These are phyloP conservation scores for Hipposideros larvatus DNA, from an alignment of 2,797 vertebrate species.

Conservation along the genomic window DNA sequence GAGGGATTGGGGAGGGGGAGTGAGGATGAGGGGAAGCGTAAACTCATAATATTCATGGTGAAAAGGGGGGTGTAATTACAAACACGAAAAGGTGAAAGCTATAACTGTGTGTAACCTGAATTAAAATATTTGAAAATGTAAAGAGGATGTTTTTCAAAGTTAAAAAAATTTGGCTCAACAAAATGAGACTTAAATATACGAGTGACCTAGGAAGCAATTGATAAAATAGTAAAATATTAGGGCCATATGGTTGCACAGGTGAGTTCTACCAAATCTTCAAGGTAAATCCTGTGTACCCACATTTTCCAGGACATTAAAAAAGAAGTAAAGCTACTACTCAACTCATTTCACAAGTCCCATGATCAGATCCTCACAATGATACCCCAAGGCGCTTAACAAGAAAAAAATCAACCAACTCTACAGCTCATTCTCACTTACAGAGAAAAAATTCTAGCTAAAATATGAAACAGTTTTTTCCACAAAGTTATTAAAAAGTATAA, in stretches of 20 bases:
- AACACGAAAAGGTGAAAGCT: not conserved
- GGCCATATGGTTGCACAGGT: not conserved
- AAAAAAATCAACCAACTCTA: not conserved
- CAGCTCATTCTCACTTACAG: not conserved
- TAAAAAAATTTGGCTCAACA: not conserved
- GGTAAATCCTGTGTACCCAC: not conserved
- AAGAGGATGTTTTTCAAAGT: slow-evolving; percentile 4
- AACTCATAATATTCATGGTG: not conserved
- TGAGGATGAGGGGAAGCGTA: not conserved
- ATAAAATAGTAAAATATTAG: slow-evolving; percentile 5
- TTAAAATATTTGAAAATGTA: slow-evolving; percentile 19
- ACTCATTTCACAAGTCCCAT: not conserved
- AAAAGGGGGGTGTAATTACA: not conserved
- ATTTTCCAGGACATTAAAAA: not conserved
- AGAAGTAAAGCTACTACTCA: not conserved
- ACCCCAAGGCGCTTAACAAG: not conserved
- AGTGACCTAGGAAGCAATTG: not conserved
- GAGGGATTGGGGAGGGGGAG: not conserved
- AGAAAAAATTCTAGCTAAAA: not conserved
- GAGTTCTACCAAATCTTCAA: not conserved
- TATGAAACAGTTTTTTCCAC: not conserved
- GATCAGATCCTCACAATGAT: not conserved
- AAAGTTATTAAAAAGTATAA: not conserved
- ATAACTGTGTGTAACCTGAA: not conserved
- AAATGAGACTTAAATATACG: not conserved